These are phyloP conservation scores for Gasteruption jaculator DNA, from an alignment of 2,888 invertebrate genomes.

Conservation along the genomic window DNA sequence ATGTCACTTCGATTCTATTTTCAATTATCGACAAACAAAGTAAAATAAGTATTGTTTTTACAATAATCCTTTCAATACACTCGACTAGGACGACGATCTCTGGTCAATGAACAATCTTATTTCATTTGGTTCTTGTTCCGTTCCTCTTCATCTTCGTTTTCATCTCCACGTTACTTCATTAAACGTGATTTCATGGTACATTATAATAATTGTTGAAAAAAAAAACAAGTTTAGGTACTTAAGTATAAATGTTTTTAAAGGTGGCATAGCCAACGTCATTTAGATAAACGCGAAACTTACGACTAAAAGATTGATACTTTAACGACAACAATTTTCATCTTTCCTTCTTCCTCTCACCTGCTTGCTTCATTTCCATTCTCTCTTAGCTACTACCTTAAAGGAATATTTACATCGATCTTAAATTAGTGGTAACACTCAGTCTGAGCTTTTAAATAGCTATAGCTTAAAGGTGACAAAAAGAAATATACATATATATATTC, in stretches of 20 bases:
- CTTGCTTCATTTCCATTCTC: no score
- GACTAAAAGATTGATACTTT: conserved; percentile 19
- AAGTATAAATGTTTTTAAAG: no score
- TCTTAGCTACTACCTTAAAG: no score
- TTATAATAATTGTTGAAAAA: no score
- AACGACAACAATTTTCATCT: conserved; percentile 21
- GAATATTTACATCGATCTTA: conserved; percentile 28
- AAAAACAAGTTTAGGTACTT: conserved; percentile 22
- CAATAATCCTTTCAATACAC: conserved; percentile 40
- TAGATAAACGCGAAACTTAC: conserved; percentile 19
- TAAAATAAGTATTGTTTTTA: conserved; percentile 26
- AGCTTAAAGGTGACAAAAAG: conserved; percentile 4
- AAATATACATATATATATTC: conserved; percentile 8
- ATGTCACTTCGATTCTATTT: conserved; percentile 19
- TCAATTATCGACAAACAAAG: conserved; percentile 11
- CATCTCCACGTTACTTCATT: no score
- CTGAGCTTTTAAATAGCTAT: conserved; percentile 6
- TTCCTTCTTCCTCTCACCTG: conserved; percentile 14
- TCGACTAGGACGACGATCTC: conserved; percentile 41
- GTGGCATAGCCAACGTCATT: conserved; percentile 14
- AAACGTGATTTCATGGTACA: no score
- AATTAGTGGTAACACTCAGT: conserved; percentile 33
- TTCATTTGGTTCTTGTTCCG: no score
- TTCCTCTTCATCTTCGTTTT: conserved; percentile 24
- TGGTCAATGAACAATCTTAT: no score